These are phyloP conservation scores for Zaprionus davidi DNA, from an alignment of 1,140 invertebrate species.

Conservation along the genomic window DNA sequence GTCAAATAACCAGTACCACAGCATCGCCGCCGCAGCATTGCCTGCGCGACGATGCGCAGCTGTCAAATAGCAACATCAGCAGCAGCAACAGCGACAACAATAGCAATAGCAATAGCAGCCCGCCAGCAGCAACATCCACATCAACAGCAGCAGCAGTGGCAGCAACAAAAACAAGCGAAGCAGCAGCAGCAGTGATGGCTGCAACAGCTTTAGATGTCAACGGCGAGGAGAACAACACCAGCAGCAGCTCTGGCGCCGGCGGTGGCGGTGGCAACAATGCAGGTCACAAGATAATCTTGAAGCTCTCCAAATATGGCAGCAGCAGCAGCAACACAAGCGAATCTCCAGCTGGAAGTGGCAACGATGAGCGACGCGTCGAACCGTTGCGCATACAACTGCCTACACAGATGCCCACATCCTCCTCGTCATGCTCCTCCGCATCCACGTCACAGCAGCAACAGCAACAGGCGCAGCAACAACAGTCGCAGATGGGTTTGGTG, in stretches of 20 bases:
- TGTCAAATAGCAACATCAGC: slow-evolving; percentile 39
- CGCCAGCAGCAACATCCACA: slow-evolving; percentile 39
- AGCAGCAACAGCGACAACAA: slow-evolving; percentile 30
- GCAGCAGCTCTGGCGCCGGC: slow-evolving; percentile 11
- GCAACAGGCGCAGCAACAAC: slow-evolving; percentile 5
- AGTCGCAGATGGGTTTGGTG: slow-evolving; percentile 18
- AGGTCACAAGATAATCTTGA: slow-evolving; percentile 74
- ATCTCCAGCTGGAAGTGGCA: slow-evolving; percentile 54
- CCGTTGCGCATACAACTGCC: slow-evolving; percentile 69
- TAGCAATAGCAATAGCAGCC: slow-evolving; percentile 3
- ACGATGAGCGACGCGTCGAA: slow-evolving; percentile 69
- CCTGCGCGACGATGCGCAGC: slow-evolving; percentile 56
- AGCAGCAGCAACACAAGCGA: slow-evolving; percentile 49
- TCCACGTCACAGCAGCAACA: slow-evolving; percentile 18
- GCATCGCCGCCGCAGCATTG: slow-evolving; percentile 70
- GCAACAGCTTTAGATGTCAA: slow-evolving; percentile 67
- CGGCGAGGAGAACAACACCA: slow-evolving; percentile 51
- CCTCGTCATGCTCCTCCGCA: slow-evolving; percentile 12
- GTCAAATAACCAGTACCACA: slow-evolving; percentile 76
- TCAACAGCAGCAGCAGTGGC: slow-evolving; percentile 54
- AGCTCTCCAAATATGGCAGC: slow-evolving; percentile 66
- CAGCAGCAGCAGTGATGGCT: slow-evolving; percentile 51
- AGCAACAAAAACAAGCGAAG: slow-evolving; percentile 19
- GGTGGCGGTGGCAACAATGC: not conserved
- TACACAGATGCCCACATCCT: slow-evolving; percentile 21